Conservation (phyloP, 2,888 invertebrate species). For the Nomada flava region DNA sequence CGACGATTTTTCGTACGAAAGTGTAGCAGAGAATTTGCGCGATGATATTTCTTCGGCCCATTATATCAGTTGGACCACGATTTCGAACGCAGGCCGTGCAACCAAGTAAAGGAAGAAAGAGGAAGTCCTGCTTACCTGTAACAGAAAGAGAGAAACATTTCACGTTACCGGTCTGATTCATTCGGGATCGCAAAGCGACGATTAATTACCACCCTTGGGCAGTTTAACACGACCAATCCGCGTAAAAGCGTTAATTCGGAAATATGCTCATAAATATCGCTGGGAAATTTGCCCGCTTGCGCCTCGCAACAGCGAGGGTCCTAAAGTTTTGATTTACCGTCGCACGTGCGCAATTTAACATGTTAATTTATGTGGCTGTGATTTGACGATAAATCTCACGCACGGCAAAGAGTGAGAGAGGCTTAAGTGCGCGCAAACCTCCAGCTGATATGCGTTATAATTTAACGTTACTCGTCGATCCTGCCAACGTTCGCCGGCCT, state of each 20-base stretch:
- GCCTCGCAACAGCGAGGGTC: conserved; percentile 37
- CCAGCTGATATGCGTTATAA: conserved; percentile 20
- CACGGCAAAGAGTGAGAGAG: neutral
- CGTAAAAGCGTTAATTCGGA: conserved; percentile 56
- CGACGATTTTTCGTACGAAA: no score
- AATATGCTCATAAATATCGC: conserved; percentile 56
- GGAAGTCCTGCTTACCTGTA: conserved; percentile 67
- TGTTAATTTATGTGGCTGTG: conserved; percentile 57
- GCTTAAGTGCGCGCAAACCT: conserved; percentile 12
- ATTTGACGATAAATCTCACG: conserved; percentile 54
- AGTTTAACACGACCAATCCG: conserved; percentile 38
- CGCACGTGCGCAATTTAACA: conserved; percentile 57
- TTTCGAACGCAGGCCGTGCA: no score
- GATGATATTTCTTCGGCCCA: no score
- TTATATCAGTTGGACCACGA: no score
- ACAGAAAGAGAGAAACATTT: conserved; percentile 63
- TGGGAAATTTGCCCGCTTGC: conserved; percentile 49
- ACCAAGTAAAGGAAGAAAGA: neutral
- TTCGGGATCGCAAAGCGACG: conserved; percentile 10
- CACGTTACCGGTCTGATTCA: neutral
- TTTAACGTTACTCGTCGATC: conserved; percentile 19
- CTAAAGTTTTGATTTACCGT: conserved; percentile 57
- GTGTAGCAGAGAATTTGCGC: no score
- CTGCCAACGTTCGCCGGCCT: neutral
- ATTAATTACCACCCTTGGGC: conserved; percentile 25